A percentile compares a stretch with the other conserved stretches of the same genome.
These are phyloP conservation scores for Aspidiotus rigidus DNA, from an alignment of 2,888 invertebrate species.

Conservation along the genomic window DNA sequence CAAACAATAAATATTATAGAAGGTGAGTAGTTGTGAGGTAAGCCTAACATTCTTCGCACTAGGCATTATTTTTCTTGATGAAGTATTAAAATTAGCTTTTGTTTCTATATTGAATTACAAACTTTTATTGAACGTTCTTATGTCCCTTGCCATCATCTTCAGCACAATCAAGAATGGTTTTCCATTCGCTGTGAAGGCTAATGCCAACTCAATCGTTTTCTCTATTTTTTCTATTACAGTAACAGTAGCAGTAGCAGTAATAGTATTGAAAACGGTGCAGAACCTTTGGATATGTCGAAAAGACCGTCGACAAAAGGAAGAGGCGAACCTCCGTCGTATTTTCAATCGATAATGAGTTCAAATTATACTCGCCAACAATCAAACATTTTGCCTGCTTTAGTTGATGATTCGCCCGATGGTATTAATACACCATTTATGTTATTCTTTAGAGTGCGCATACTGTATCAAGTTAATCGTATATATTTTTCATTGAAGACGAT, in stretches of 20 bases:
- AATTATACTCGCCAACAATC: constrained; percentile 22
- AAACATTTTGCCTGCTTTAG: not conserved
- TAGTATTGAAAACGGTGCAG: constrained; percentile 17
- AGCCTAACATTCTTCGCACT: no score
- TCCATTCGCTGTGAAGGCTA: no score
- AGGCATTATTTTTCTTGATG: no score
- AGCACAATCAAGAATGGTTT: no score
- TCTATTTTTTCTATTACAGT: no score
- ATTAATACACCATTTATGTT: no score
- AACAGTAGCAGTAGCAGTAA: not conserved
- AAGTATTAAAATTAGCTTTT: no score
- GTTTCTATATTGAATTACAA: no score
- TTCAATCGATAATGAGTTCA: constrained; percentile 27
- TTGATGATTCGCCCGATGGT: not conserved
- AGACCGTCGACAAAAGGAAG: constrained; percentile 18
- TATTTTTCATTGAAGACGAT: constrained; percentile 9
- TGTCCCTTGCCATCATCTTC: no score
- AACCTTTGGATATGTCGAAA: constrained; percentile 29
- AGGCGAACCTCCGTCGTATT: constrained; percentile 31
- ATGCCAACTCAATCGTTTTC: not conserved
- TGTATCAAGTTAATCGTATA: no score
- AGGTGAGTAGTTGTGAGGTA: not conserved
- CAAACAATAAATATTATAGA: not conserved
- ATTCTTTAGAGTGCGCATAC: no score
- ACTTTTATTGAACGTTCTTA: no score